Evolutionary conservation across 2,888 invertebrate species (phyloP).

Genomic region (Villa cingulata): DNA sequence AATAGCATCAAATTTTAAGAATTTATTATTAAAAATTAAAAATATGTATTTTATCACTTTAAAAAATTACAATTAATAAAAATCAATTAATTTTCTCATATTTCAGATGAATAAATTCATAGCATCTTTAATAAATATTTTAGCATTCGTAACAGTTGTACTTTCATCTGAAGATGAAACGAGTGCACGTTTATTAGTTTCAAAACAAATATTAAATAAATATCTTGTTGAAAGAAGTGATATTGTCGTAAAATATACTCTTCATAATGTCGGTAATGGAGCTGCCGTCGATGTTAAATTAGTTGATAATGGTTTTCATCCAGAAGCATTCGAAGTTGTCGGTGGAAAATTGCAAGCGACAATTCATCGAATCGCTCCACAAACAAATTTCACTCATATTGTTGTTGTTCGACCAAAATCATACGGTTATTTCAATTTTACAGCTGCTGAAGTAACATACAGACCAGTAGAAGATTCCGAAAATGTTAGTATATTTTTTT

Average conservation of each 20-base stretch:
- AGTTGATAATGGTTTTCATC: conserved; percentile 83
- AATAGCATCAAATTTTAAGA: no score
- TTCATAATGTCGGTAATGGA: conserved; percentile 85
- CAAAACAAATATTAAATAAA: conserved; percentile 90
- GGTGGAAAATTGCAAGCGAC: conserved; percentile 71
- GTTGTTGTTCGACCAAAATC: conserved; percentile 81
- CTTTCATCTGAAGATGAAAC: conserved; percentile 49
- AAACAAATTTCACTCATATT: conserved; percentile 86
- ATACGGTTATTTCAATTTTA: conserved; percentile 93
- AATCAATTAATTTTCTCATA: neutral
- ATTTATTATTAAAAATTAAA: no score
- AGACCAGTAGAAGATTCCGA: conserved; percentile 69
- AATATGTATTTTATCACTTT: no score
- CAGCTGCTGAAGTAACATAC: conserved; percentile 86
- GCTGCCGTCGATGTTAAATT: conserved; percentile 77
- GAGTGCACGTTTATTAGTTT: conserved; percentile 70
- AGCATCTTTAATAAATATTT: conserved; percentile 6
- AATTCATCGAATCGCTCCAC: conserved; percentile 83
- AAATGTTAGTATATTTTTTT: conserved; percentile 39
- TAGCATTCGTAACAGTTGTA: conserved; percentile 1
- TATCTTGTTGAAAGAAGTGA: conserved; percentile 95
- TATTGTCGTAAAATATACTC: conserved; percentile 83
- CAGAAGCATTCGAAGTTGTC: conserved; percentile 78
- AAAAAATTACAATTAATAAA: no score
- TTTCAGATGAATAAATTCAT: conserved; percentile 15